A percentile compares a stretch with the other conserved stretches of the same genome.
Conservation (phyloP, 2,113 vertebrate species). For the pig (Sus scrofa) region T2T-Sscrofa CM000820.6:2569501-2570000, state of each 20-base stretch:
- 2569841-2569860: not conserved
- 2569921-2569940: not conserved
- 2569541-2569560: slow-evolving; percentile 2
- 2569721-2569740: too few relatives aligned
- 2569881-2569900: not conserved
- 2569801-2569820: not conserved
- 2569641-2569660: not conserved
- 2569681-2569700: too few relatives aligned
- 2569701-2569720: too few relatives aligned
- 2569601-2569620: not conserved
- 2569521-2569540: slow-evolving; percentile 45
- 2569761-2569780: not conserved
- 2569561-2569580: slow-evolving; percentile 19
- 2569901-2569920: not conserved
- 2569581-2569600: not conserved
- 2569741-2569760: too few relatives aligned
- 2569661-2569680: too few relatives aligned
- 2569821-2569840: not conserved
- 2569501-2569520: not conserved
- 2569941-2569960: not conserved
- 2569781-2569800: slow-evolving; percentile 1
- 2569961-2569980: too few relatives aligned
- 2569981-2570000: too few relatives aligned
- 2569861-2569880: not conserved
- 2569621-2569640: not conserved